Evolutionary conservation across 2,888 invertebrate genomes (phyloP), one percentile per base, ranked within the genome.

Genomic region (Sminthurides aquaticus): DNA sequence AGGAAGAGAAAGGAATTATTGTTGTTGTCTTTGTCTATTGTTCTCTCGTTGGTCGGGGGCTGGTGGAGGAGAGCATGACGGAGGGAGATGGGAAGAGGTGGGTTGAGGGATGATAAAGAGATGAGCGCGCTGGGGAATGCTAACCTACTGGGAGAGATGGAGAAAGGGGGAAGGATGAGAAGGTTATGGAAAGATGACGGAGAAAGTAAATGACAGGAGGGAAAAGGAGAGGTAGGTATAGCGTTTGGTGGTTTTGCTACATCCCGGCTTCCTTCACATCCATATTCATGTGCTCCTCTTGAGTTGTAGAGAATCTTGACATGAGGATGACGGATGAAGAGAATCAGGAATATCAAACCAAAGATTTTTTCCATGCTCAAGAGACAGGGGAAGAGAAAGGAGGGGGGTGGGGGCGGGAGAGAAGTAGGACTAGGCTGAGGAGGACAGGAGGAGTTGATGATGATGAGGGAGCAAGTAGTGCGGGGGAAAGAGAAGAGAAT

Each of bases 251-350:
- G 43, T 34, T n/a, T 34, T 34, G 43, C 15, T 34, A 34, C 8
- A 34, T 11, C 15, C n/a, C n/a, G n/a, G n/a, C 15, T 34, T 15
- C 15, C 43, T 34, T 15, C 43, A 11, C 15, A 34, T 34, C 43
- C 43, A 34, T 34, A 34, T 34, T 34, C 43, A 34, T 34, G 43
- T 34, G 5, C 43, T 34, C 8, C 43, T 34, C 43, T 34, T 34
- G 43, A 34, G 15, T 34, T 34, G 43, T 11, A 34, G 8, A 11
- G 43, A 34, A 34, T 34, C 59, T 60, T 62, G 60, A 67, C 58
- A 64, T 60, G 64, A 64, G 64, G 58, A 60, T 64, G 54, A 58
- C 61, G 61, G 65, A 58, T 60, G 66, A 66, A 63, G 63, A 60
- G 43, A 34, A 34, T 34, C 43, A 34, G 43, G 43, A 34, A 34